A percentile compares a stretch with the other conserved stretches of the same genome.
phyloP scores from a whole-genome alignment of 2,888 invertebrate genomes.

The Philhelius pedissequus region DNA sequence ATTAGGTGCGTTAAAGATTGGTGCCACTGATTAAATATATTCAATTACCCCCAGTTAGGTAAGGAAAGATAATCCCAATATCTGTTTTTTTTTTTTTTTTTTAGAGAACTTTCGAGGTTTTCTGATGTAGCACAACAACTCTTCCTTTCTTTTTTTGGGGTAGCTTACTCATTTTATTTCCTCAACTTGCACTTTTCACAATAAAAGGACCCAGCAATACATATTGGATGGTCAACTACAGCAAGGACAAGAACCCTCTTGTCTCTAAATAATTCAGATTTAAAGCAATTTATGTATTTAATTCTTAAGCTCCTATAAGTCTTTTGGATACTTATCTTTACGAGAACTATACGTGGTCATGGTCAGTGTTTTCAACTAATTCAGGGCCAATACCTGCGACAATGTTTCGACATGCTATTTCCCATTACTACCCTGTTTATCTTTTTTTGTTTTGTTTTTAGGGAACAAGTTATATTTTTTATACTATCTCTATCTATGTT shows the following conservation, averaged over 20 bases:
- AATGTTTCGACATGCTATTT: neutral
- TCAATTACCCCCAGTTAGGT: neutral
- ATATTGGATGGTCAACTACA: neutral
- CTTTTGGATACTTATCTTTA: neutral
- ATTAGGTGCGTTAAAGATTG: neutral
- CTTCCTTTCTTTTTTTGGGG: neutral
- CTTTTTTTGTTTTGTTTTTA: neutral
- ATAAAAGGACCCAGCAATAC: neutral
- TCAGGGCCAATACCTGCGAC: conserved; percentile 8
- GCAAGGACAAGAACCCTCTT: neutral
- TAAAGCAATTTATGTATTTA: conserved; percentile 9
- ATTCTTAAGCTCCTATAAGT: conserved; percentile 3
- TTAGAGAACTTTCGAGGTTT: neutral
- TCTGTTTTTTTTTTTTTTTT: neutral
- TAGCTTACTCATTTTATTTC: neutral
- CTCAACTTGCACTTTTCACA: neutral
- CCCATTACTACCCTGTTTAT: neutral
- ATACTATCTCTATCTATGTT: neutral
- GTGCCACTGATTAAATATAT: neutral
- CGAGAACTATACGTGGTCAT: neutral
- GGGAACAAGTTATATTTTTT: conserved; percentile 22
- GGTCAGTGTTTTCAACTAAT: neutral
- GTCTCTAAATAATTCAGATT: conserved; percentile 8
- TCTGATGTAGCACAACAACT: neutral
- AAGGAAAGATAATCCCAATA: neutral